Conservation (phyloP, 1,140 invertebrate genomes). For the Drosophila kurseongensis region DNA sequence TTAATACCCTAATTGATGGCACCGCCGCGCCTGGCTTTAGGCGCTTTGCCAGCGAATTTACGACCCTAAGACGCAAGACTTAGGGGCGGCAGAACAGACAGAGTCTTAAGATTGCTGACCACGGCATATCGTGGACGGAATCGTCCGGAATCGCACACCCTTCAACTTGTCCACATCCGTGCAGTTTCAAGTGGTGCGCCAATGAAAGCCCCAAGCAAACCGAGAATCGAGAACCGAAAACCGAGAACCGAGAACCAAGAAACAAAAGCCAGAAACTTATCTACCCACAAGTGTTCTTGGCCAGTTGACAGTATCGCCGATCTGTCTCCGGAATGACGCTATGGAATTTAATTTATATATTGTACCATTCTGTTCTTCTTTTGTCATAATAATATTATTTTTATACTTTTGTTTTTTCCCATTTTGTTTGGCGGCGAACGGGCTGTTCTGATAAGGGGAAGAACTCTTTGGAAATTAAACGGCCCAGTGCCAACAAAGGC, state of each 20-base stretch:
- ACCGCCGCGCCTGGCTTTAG: constrained; percentile 63
- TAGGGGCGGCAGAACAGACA: constrained; percentile 63
- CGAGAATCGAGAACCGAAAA: background rate
- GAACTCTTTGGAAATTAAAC: constrained; percentile 49
- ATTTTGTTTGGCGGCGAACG: constrained; percentile 50
- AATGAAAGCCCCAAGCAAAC: constrained; percentile 34
- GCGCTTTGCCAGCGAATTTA: constrained; percentile 58
- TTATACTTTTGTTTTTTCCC: constrained; percentile 20
- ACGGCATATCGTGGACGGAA: constrained; percentile 42
- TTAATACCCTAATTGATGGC: constrained; percentile 74
- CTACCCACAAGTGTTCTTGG: constrained; percentile 61
- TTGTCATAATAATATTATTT: constrained; percentile 32
- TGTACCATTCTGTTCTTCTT: constrained; percentile 30
- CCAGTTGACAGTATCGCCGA: constrained; percentile 74
- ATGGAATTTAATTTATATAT: constrained; percentile 74
- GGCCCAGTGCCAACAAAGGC: constrained; percentile 61
- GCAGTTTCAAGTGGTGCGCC: constrained; percentile 41
- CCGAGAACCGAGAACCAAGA: constrained; percentile 10
- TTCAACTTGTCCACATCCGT: constrained; percentile 37
- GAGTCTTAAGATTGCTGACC: constrained; percentile 61
- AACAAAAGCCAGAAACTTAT: constrained; percentile 27
- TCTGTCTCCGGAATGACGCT: constrained; percentile 61
- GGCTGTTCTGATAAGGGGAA: constrained; percentile 41
- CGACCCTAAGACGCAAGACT: constrained; percentile 66
- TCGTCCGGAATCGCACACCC: constrained; percentile 46